Percentiles rank a stretch among this genome's conserved stretches.
These are phyloP conservation scores for Calliopsis andreniformis DNA, from an alignment of 1,140 invertebrate genomes.

Conservation along the genomic window DNA sequence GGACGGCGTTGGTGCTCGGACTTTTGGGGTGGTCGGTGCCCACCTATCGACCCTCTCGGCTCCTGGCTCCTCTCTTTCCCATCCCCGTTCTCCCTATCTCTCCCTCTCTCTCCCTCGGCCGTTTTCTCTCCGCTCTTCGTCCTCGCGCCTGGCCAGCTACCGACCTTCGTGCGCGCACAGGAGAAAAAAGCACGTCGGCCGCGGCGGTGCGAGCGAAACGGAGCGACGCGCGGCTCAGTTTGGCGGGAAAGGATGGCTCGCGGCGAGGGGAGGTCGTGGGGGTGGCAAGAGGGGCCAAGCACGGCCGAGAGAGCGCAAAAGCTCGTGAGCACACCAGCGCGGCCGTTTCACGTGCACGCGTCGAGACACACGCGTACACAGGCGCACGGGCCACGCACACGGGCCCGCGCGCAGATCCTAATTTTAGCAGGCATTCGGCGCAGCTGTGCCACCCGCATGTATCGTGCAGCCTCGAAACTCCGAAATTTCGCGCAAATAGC, in stretches of 20 bases:
- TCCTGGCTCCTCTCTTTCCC: constrained; percentile 56
- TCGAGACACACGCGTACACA: neutral
- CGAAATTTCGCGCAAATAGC: constrained; percentile 70
- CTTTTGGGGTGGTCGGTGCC: constrained; percentile 69
- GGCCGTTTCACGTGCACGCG: constrained; percentile 20
- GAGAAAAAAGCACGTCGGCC: constrained; percentile 64
- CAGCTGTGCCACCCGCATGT: constrained; percentile 73
- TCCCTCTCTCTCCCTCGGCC: constrained; percentile 39
- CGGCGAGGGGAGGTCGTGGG: neutral
- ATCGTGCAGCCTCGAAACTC: constrained; percentile 68
- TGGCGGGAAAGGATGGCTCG: constrained; percentile 3
- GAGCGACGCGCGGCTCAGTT: constrained; percentile 1
- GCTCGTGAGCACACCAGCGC: constrained; percentile 21
- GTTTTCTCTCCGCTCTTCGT: constrained; percentile 50
- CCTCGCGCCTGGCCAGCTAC: constrained; percentile 62
- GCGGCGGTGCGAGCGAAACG: constrained; percentile 33
- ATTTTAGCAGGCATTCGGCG: constrained; percentile 74
- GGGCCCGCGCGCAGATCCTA: constrained; percentile 68
- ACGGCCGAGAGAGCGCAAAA: constrained; percentile 42
- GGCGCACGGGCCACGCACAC: neutral
- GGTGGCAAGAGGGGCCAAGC: constrained; percentile 19
- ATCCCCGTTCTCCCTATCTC: constrained; percentile 31
- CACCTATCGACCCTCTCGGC: constrained; percentile 76
- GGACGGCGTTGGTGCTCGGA: constrained; percentile 57
- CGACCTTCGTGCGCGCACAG: constrained; percentile 67